Conservation (phyloP, 2,797 vertebrate genomes). For the Taeniopygia guttata region DNA sequence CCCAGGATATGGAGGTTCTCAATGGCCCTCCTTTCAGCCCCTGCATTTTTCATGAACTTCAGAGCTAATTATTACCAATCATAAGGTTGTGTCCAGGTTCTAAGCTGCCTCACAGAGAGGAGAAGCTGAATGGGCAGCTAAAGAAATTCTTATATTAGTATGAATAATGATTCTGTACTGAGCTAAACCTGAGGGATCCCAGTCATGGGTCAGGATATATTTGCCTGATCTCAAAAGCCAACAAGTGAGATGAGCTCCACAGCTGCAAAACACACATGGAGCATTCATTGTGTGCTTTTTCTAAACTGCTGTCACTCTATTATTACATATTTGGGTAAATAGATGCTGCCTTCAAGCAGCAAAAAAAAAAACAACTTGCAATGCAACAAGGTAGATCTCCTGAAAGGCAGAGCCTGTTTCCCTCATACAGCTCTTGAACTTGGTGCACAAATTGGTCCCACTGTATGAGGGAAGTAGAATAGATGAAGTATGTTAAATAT, state of each 20-base stretch:
- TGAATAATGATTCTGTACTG: background rate
- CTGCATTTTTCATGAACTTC: background rate
- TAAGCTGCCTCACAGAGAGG: background rate
- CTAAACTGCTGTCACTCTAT: background rate
- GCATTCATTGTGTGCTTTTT: background rate
- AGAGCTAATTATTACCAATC: background rate
- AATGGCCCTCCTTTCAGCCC: background rate
- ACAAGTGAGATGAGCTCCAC: background rate
- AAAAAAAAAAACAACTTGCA: background rate
- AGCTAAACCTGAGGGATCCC: background rate
- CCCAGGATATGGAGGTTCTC: background rate
- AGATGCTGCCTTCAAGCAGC: background rate
- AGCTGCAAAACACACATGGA: background rate
- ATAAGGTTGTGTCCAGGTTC: background rate
- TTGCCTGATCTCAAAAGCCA: background rate
- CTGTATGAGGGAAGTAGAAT: background rate
- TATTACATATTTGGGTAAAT: background rate
- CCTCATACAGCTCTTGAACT: background rate
- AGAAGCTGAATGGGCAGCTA: background rate
- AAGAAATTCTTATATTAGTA: background rate
- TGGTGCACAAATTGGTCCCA: background rate
- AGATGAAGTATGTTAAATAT: background rate
- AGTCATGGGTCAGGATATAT: background rate
- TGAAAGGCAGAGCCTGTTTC: background rate
- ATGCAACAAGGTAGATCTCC: background rate